Evolutionary conservation across 2,888 invertebrate genomes (phyloP).

Genomic region (Habrosyne pyritoides): DNA sequence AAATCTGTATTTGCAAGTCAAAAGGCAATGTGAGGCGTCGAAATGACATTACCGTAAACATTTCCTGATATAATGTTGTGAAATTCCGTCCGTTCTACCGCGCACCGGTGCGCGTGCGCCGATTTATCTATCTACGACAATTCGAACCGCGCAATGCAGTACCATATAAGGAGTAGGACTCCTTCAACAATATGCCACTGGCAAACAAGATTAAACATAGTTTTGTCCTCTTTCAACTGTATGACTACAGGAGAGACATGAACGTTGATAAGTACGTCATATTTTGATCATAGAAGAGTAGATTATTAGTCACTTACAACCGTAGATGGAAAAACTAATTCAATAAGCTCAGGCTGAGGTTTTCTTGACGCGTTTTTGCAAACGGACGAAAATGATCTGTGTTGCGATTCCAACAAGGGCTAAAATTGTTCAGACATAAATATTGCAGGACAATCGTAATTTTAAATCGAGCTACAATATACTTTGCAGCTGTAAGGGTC

Average conservation of each 20-base stretch:
- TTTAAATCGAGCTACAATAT: no score
- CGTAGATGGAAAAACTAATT: background rate
- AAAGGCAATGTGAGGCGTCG: background rate
- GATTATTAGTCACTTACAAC: slow-evolving; percentile 11
- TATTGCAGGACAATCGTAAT: no score
- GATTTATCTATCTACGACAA: background rate
- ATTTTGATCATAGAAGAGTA: slow-evolving; percentile 5
- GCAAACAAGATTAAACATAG: slow-evolving; percentile 18
- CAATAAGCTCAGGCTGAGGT: slow-evolving; percentile 19
- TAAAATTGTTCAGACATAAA: no score
- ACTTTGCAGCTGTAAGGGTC: no score
- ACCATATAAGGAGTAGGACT: slow-evolving; percentile 44
- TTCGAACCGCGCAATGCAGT: slow-evolving; percentile 24
- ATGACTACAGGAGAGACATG: slow-evolving; percentile 21
- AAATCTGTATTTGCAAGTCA: background rate
- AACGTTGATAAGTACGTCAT: slow-evolving; percentile 11
- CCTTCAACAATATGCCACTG: slow-evolving; percentile 40
- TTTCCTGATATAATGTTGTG: background rate
- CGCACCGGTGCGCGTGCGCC: background rate
- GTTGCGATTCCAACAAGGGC: no score
- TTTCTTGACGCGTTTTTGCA: slow-evolving; percentile 37
- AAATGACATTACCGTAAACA: background rate
- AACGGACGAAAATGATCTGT: slow-evolving; percentile 37
- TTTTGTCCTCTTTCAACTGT: slow-evolving; percentile 22
- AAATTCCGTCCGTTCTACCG: background rate